phyloP scores from a whole-genome alignment of 2,113 vertebrate genomes.

The Danio rerio region GRCz12tu NC_133185.1:26169001-26169500 shows the following conservation, averaged over 20 bases:
- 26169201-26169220: background rate
- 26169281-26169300: background rate
- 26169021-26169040: too few relatives aligned
- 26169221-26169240: background rate
- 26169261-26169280: background rate
- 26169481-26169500: conserved; percentile 55
- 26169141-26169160: too few relatives aligned
- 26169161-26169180: background rate
- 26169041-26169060: too few relatives aligned
- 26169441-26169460: conserved; percentile 16
- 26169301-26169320: background rate
- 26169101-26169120: too few relatives aligned
- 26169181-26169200: background rate
- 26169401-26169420: conserved; percentile 32
- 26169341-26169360: background rate
- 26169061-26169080: too few relatives aligned
- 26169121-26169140: too few relatives aligned
- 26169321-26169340: conserved; percentile 1
- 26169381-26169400: background rate
- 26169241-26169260: background rate
- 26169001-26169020: too few relatives aligned
- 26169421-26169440: conserved; percentile 32
- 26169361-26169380: background rate
- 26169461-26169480: conserved; percentile 24
- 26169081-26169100: too few relatives aligned